phyloP scores from a whole-genome alignment of 37 sponge, comb jelly and placozoan species.

The Amphimedon queenslandica region DNA sequence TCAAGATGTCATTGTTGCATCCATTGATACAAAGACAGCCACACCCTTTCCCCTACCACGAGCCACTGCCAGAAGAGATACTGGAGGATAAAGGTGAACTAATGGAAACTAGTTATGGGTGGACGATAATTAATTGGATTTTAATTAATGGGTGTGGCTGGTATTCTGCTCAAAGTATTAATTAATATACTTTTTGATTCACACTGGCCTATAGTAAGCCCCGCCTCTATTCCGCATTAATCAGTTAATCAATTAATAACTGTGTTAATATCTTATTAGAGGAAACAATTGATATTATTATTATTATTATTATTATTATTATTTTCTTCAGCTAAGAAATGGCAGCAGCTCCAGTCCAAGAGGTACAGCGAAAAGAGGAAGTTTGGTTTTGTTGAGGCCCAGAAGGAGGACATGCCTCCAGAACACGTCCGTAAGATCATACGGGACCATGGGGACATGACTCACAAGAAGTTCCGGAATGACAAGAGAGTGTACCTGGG shows the following conservation, averaged over 20 bases:
- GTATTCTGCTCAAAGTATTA: background rate
- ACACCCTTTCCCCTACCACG: slow-evolving; percentile 50
- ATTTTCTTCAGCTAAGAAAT: slow-evolving; percentile 80
- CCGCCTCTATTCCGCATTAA: background rate
- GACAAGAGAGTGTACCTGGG: slow-evolving; percentile 99
- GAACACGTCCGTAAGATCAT: slow-evolving; percentile 99
- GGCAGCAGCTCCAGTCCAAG: slow-evolving; percentile 98
- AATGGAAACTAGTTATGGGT: background rate
- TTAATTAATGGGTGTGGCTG: background rate
- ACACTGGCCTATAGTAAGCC: background rate
- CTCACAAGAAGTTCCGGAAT: slow-evolving; percentile 95
- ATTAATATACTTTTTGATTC: background rate
- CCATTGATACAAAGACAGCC: slow-evolving; percentile 68
- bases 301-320: background rate
- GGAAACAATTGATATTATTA: background rate
- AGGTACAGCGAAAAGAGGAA: slow-evolving; percentile 97
- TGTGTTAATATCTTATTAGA: background rate
- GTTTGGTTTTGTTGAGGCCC: slow-evolving; percentile 99
- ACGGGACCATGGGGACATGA: slow-evolving; percentile 99
- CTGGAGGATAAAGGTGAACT: slow-evolving; percentile 87
- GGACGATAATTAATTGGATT: background rate
- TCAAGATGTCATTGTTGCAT: slow-evolving; percentile 26
- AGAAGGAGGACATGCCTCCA: slow-evolving; percentile 99
- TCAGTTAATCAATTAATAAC: background rate
- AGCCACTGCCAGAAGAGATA: slow-evolving; percentile 70